Percentiles rank a stretch among this genome's conserved stretches.
phyloP scores from a whole-genome alignment of 2,797 vertebrate genomes.

The Tachyglossus aculeatus region DNA sequence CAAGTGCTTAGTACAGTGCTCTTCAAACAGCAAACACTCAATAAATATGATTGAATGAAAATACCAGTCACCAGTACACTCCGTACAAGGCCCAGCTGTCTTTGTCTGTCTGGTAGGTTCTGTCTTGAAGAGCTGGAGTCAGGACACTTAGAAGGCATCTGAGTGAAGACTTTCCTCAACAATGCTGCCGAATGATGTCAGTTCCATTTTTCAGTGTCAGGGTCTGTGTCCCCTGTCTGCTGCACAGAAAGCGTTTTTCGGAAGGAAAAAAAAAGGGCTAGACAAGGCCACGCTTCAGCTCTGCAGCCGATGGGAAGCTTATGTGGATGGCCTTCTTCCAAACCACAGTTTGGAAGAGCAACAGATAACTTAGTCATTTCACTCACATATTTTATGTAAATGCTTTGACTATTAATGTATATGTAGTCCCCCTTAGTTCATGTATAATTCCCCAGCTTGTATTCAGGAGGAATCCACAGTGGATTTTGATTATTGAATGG shows the following conservation, averaged over 20 bases:
- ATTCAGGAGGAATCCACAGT: background rate
- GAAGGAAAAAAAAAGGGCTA: background rate
- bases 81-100: background rate
- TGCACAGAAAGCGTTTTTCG: background rate
- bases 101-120: too few relatives aligned
- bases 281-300: background rate
- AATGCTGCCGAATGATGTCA: background rate
- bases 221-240: background rate
- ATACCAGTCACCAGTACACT: background rate
- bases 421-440: background rate
- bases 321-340: background rate
- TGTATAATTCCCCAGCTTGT: background rate
- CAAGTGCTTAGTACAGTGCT: too few relatives aligned
- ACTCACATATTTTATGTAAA: background rate
- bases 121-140: too few relatives aligned
- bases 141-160: background rate
- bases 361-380: background rate
- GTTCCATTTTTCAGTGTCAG: background rate
- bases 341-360: slow-evolving; percentile 14
- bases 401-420: background rate
- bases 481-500: too few relatives aligned
- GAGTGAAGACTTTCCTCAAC: background rate
- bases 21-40: too few relatives aligned
- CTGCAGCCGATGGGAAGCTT: background rate
- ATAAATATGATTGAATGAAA: too few relatives aligned